Base-by-base conservation (phyloP, 2,797 vertebrate genomes). In the Sebastes nivosus region DNA sequence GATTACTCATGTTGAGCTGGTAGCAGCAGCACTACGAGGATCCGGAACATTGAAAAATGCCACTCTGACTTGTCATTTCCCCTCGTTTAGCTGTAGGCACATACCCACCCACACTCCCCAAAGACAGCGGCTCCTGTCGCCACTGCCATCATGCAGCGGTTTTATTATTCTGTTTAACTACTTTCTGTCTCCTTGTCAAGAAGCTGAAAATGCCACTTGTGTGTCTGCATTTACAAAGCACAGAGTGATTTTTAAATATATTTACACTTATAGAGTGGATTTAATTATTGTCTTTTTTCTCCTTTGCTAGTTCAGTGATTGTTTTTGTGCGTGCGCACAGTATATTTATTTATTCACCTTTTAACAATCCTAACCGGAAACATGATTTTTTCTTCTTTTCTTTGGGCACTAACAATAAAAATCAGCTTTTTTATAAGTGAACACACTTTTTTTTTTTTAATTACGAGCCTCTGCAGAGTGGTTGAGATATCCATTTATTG, bases 21-120 rank as follows among this genome's bases (percentile, higher is more conserved):
- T 80, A 71, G 80, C 77, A 80, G 50, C 68, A 79, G 77, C 77
- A 77, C 54, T 61, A 57, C 1, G 20, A 65, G 30, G 52, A 80
- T 30, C 25, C 55, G 52, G 42, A 78, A 83, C 72, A 75, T 55
- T 88, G 76, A 81, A 83, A 87, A 76, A 73, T 87, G 67, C 67
- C 68, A 77, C 81, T 88, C 84, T 70, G 63, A 82, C 85, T 79
- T 81, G 88, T 90, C 86, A 84, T 81, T 79, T 89, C 59, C 67
- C 66, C 81, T 82, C 75, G 55, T 91, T 86, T 89, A 77, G 89
- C 92, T 88, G 83, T 38, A 79, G 87, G 88, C 84, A 78, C 71
- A 79, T 13, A 74, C 76, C 81, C 89, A 85, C 88, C 86, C 88
- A 85, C 87, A 72, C 86, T 76, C 75, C 82, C 82, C 65, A 69